Base-by-base conservation (phyloP, 1,140 invertebrate genomes). In the Drosophila erecta region DNA sequence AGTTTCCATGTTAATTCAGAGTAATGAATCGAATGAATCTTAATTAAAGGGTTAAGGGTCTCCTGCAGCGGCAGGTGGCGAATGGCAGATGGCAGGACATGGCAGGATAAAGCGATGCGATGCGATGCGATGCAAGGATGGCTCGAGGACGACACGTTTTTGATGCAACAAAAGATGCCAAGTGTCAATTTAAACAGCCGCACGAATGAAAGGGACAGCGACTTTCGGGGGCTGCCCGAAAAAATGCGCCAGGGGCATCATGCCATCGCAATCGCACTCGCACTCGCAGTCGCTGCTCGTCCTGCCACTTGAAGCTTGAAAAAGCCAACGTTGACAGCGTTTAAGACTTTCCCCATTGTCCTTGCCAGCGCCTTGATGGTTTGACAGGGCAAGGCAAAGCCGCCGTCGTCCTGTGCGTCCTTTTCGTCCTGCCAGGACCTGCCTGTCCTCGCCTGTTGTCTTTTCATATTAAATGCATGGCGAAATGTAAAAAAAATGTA, bases 401-500 rank as follows among this genome's bases (percentile, higher is more conserved):
- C 30, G 24, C 35, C 46, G 8, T 22, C 57, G 11, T 27, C n/a
- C 60, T n/a, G 1, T 22, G 14, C 11, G 2, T 37, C 55, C 17
- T 33, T 12, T 11, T 11, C 30, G 44, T 60, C 49, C 55, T 43
- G 27, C 27, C 43, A 58, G 54, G 53, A 38, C 53, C 2, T 10
- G 76, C 64, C 81, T 87, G 76, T 86, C 79, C 80, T 76, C 62
- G 83, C 75, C 79, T 86, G 79, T 79, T 87, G 79, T 89, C 83
- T 76, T 81, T 87, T 83, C 84, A 87, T 87, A 89, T 87, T 87
- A 87, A 89, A 87, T 83, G 84, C 84, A 89, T 83, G 79, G 84
- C 79, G 33, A 83, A 73, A 59, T 76, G 66, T 72, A 37, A 43
- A 56, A 46, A 56, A 55, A 40, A 35, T 50, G 27, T 30, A 8